A percentile compares a stretch with the other conserved stretches of the same genome.
phyloP scores from a whole-genome alignment of 1,140 invertebrate species.

The Aplysia californica region DNA sequence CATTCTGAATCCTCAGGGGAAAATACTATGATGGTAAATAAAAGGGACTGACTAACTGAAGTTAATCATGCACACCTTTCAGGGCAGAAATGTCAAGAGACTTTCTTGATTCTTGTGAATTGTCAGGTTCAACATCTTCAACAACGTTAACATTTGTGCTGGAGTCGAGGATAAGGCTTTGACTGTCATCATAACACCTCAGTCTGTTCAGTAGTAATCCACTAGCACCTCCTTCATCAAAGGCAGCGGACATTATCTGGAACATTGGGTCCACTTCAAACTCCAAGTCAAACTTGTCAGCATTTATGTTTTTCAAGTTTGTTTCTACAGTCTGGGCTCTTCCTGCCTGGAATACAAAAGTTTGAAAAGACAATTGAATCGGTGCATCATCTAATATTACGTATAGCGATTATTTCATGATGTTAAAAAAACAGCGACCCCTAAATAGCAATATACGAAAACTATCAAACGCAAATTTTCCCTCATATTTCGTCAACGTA shows the following conservation, averaged over 20 bases:
- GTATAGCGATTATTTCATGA: too few species aligned
- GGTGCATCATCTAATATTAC: too few species aligned
- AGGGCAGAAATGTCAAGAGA: slow-evolving; percentile 41
- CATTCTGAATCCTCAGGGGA: too few species aligned
- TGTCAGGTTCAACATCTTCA: slow-evolving; percentile 22
- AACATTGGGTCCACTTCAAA: slow-evolving; percentile 70
- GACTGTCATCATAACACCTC: slow-evolving; percentile 59
- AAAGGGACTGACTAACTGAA: too few species aligned
- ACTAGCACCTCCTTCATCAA: slow-evolving; percentile 68
- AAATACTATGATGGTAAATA: too few species aligned
- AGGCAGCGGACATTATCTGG: slow-evolving; percentile 67
- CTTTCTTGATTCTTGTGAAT: slow-evolving; percentile 23
- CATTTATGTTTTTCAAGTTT: slow-evolving; percentile 67
- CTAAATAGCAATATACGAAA: too few species aligned
- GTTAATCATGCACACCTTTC: too few species aligned
- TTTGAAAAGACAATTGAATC: background rate
- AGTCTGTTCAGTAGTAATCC: slow-evolving; percentile 67
- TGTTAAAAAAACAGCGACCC: too few species aligned
- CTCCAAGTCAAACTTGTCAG: slow-evolving; percentile 66
- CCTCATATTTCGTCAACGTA: too few species aligned
- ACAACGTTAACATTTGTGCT: slow-evolving; percentile 41
- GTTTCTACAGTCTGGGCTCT: slow-evolving; percentile 65
- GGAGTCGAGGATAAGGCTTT: slow-evolving; percentile 61
- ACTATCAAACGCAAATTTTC: too few species aligned
- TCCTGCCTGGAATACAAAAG: slow-evolving; percentile 37